Percentiles rank a stretch among this genome's conserved stretches.
phyloP scores from a whole-genome alignment of 2,113 vertebrate species.

The Silurus meridionalis region DNA sequence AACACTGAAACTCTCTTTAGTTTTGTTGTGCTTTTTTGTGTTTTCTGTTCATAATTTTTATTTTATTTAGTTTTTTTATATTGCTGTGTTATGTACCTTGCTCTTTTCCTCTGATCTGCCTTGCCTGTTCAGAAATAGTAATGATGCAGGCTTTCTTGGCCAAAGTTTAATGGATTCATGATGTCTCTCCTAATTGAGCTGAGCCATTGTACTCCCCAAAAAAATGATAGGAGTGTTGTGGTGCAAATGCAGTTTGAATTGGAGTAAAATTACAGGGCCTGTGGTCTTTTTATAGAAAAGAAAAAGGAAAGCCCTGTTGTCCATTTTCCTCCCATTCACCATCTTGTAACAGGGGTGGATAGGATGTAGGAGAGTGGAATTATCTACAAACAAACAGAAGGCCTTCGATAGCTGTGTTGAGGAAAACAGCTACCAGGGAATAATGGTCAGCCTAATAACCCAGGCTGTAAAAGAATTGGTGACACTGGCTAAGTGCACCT shows the following conservation, averaged over 20 bases:
- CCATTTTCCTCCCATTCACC: constrained; percentile 50
- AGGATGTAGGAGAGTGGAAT: constrained; percentile 56
- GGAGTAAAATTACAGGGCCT: constrained; percentile 68
- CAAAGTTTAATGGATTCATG: constrained; percentile 60
- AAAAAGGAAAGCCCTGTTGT: constrained; percentile 56
- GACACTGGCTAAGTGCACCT: constrained; percentile 55
- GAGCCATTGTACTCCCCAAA: constrained; percentile 33
- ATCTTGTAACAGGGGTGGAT: constrained; percentile 53
- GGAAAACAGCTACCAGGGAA: constrained; percentile 61
- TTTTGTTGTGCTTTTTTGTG: neutral
- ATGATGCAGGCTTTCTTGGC: constrained; percentile 55
- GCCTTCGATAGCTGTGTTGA: constrained; percentile 56
- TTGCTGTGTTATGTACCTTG: neutral
- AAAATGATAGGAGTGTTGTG: constrained; percentile 62
- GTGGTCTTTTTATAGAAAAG: constrained; percentile 44
- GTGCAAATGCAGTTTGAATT: constrained; percentile 67
- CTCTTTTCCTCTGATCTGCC: constrained; percentile 3
- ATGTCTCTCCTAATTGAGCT: constrained; percentile 59
- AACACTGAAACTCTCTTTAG: neutral
- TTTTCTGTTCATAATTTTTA: no score
- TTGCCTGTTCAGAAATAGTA: constrained; percentile 30
- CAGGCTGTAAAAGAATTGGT: constrained; percentile 36
- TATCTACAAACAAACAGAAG: constrained; percentile 66
- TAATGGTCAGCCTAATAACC: constrained; percentile 71
- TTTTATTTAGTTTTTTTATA: no score